A percentile compares a stretch with the other conserved stretches of the same genome.
These are phyloP conservation scores for Trogon surrucura DNA, from an alignment of 2,113 vertebrate genomes.

Conservation along the genomic window DNA sequence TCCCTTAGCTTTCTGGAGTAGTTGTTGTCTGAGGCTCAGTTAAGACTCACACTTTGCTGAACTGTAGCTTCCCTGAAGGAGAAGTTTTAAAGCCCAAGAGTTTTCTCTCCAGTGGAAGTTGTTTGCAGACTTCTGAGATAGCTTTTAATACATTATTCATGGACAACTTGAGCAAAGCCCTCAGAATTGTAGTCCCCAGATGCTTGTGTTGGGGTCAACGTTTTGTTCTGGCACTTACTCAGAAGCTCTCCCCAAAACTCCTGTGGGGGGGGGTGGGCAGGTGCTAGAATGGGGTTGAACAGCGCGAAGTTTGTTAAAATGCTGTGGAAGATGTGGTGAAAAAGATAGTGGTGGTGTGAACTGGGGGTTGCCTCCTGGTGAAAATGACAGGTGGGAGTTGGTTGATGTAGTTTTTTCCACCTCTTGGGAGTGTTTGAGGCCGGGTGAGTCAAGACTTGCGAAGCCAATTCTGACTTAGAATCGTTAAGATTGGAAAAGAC, in stretches of 20 bases:
- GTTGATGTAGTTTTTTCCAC: background rate
- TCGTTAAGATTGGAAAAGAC: no score
- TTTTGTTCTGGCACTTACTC: background rate
- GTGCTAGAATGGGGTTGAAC: background rate
- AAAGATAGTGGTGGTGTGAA: background rate
- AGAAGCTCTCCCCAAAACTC: background rate
- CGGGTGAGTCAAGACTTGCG: background rate
- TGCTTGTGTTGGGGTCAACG: rapidly evolving
- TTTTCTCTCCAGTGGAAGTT: background rate
- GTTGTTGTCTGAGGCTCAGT: background rate
- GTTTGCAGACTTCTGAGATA: background rate
- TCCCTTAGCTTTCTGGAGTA: background rate
- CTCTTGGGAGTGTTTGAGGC: background rate
- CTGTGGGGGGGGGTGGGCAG: background rate
- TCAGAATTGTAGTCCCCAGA: background rate
- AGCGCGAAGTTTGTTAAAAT: background rate
- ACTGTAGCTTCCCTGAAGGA: background rate
- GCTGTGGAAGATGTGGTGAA: background rate
- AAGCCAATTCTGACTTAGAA: background rate
- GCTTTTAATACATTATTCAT: background rate
- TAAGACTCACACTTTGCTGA: background rate
- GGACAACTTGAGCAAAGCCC: background rate
- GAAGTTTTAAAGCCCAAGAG: background rate
- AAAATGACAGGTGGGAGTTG: background rate
- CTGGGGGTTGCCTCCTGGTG: background rate